A percentile compares a stretch with the other conserved stretches of the same genome.
phyloP scores from a whole-genome alignment of 1,140 invertebrate species.

The Sycobia sp. region DNA sequence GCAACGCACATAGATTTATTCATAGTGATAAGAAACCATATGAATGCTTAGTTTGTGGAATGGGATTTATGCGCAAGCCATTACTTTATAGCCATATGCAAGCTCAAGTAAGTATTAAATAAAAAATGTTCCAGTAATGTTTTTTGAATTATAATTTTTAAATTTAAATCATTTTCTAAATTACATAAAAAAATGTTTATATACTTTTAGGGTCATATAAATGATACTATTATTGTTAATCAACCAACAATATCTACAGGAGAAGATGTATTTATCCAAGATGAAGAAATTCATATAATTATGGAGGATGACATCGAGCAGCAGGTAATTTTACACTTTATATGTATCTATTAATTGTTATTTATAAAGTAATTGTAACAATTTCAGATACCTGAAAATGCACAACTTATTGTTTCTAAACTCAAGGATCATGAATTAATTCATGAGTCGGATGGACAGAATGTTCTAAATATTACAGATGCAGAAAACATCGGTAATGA shows the following conservation, averaged over 20 bases:
- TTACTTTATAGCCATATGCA: constrained; percentile 81
- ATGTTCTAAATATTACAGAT: constrained; percentile 53
- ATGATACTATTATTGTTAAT: constrained; percentile 80
- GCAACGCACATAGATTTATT: constrained; percentile 83
- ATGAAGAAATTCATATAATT: constrained; percentile 53
- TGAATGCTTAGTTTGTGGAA: constrained; percentile 79
- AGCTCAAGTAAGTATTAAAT: constrained; percentile 55
- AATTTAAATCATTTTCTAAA: too few species aligned
- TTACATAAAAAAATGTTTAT: too few species aligned
- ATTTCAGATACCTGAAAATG: constrained; percentile 22
- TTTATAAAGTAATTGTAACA: not conserved
- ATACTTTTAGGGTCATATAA: constrained; percentile 66
- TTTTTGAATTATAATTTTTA: not conserved
- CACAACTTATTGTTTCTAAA: constrained; percentile 55
- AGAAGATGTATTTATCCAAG: constrained; percentile 60
- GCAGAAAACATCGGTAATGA: constrained; percentile 49
- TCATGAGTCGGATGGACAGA: constrained; percentile 55
- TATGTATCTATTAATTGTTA: not conserved
- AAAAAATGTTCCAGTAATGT: not conserved
- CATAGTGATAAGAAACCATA: constrained; percentile 87
- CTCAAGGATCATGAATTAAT: constrained; percentile 65
- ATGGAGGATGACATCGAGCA: constrained; percentile 52
- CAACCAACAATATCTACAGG: constrained; percentile 72
- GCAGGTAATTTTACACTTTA: constrained; percentile 35
- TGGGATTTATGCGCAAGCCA: constrained; percentile 84